Evolutionary conservation across 2,888 invertebrate genomes (phyloP).

Genomic region (Brassicogethes aeneus): DNA sequence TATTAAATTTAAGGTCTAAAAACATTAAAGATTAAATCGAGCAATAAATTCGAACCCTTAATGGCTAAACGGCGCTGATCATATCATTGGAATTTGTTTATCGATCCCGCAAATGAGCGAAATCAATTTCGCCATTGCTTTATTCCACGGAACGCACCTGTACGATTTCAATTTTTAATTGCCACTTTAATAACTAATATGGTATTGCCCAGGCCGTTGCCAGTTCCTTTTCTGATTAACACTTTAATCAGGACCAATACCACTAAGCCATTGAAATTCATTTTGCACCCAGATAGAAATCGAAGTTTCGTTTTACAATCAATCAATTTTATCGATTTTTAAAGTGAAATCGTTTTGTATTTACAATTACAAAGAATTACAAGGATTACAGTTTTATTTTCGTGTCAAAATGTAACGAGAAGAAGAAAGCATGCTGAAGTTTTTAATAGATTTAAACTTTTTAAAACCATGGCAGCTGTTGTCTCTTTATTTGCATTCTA

Average conservation of each 20-base stretch:
- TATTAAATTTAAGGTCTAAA: slow-evolving; percentile 36
- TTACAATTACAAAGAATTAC: no score
- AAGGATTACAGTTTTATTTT: no score
- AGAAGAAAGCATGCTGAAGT: no score
- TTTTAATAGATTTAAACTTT: no score
- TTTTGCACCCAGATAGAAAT: no score
- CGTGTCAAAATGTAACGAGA: no score
- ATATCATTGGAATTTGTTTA: slow-evolving; percentile 36
- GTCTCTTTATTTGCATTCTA: no score
- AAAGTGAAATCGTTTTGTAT: no score
- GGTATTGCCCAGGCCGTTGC: slow-evolving; percentile 10
- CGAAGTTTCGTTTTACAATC: no score
- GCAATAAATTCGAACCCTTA: slow-evolving; percentile 33
- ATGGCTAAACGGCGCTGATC: slow-evolving; percentile 29
- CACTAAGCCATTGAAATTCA: no score
- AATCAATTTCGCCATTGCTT: slow-evolving; percentile 36
- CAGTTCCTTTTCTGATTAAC: slow-evolving; percentile 1
- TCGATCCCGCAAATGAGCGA: slow-evolving; percentile 30
- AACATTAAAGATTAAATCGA: slow-evolving; percentile 37
- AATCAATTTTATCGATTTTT: no score
- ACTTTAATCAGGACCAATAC: background rate
- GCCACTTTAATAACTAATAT: slow-evolving; percentile 28
- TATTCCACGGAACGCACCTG: slow-evolving; percentile 34
- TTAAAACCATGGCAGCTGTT: no score
- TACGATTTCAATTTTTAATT: slow-evolving; percentile 34